Percentiles rank a stretch among this genome's conserved stretches.
Evolutionary conservation across 2,113 vertebrate genomes (phyloP).

Genomic region (Crotalus helleri): DNA sequence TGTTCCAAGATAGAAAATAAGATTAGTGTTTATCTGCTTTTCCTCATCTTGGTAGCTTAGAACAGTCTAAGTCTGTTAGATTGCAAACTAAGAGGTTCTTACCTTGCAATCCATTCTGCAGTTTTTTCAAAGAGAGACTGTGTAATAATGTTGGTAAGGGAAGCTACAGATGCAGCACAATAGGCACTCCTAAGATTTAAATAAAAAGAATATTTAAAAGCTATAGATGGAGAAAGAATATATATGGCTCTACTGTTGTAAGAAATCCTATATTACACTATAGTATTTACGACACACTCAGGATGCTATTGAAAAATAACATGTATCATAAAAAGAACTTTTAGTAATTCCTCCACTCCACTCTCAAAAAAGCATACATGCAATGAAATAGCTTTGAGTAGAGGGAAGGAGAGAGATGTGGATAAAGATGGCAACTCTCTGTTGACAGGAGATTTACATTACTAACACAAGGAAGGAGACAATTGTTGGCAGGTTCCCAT

Average conservation of each 20-base stretch:
- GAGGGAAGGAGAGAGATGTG: neutral
- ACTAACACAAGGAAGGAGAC: neutral
- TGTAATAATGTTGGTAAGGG: conserved; percentile 87
- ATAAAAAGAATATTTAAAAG: neutral
- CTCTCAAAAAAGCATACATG: neutral
- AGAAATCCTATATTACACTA: neutral
- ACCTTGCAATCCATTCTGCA: conserved; percentile 91
- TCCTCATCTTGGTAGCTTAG: neutral
- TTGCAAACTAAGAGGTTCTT: conserved; percentile 23
- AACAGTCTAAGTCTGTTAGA: neutral
- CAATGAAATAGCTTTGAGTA: neutral
- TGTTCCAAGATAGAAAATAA: neutral
- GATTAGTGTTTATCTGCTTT: neutral
- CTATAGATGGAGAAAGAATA: conserved; percentile 2
- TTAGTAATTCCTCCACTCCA: neutral
- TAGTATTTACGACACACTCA: neutral
- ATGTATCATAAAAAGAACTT: neutral
- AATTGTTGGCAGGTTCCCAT: neutral
- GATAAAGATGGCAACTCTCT: neutral
- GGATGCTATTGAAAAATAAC: neutral
- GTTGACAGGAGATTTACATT: neutral
- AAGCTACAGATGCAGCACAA: conserved; percentile 89
- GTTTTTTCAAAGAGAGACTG: conserved; percentile 85
- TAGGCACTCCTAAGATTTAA: conserved; percentile 81
- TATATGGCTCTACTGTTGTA: neutral